Base-by-base conservation (phyloP, 2,888 invertebrate genomes). In the Keiferia lycopersicella region DNA sequence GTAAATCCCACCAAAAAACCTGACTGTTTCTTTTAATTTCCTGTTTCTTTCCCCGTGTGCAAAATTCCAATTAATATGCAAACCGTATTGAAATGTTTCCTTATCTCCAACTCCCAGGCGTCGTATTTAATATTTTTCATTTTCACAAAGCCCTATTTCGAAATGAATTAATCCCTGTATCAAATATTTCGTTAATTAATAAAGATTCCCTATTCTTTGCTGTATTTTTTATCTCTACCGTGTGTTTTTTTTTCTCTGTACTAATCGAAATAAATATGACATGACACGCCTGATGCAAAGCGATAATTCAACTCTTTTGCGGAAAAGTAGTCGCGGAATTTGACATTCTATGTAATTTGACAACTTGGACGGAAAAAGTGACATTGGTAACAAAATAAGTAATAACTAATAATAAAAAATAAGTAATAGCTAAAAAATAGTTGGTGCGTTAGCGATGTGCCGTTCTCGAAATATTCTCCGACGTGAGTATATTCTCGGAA, bases 41-140 rank as follows among this genome's bases (percentile, higher is more conserved):
- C 30, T 34, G 30, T 41, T 65, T 53, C 48, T 26, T 64, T 48
- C 38, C 48, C 57, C 38, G 63, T 63, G 38, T 61, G 26, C 38
- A 51, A 62, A 63, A 62, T 26, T 61, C 50, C 64, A 64, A 67
- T 67, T 67, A 67, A 67, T 67, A 67, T 67, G 67, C 67, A 65
- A 67, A 65, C 18, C 66, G 26, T 65, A 63, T 65, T 65, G 65
- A 63, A 66, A 66, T 48, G 62, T 63, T 66, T 64, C 26, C 67
- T 67, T 67, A 65, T 67, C 67, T 65, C 2, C 60, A n/a, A 2
- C 22, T 57, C 39, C 48, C 67, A 65, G 63, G 22, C 30, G 45
- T 38, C 39, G n/a, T 57, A 50, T 63, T 66, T 63, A 22, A 53
- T 53, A 38, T 59, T 63, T 57, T 63, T 59, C 58, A 63, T 63